Base-by-base conservation (phyloP, 2,888 invertebrate species). In the Acanthoscelides obtectus region DNA sequence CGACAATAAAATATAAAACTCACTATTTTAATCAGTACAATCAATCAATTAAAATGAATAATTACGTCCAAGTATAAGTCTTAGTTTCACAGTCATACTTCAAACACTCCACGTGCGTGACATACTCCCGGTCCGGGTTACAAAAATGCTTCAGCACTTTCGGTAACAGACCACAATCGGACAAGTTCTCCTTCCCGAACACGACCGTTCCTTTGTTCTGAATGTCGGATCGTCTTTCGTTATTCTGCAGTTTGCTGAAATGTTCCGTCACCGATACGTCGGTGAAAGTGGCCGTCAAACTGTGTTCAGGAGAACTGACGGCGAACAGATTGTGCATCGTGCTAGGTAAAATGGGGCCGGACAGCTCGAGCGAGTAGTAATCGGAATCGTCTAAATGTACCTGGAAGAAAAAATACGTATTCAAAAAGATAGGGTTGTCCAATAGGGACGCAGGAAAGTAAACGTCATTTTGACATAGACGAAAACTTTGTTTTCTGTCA, bases 321-420 rank as follows among this genome's bases (percentile, higher is more conserved):
- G 88, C 85, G 80, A 92, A 91, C 69, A 97, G 86, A 74, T 92
- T 90, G 74, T 94, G 94, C 64, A 95, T 84, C 0, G 92, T 89
- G 74, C 93, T 92, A 0, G 98, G 98, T 73, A 98, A 85, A 70
- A 98, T 88, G 0, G 97, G 93, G 0, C 98, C 98, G 69, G 89
- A 88, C 8, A 97, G 84, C 86, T 98, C 97, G 74, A 97, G 88
- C 0, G 94, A 94, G 84, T 93, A 90, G 81, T 92, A 94, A 81
- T 92, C 91, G 22, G 89, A 89, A 76, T 90, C 90, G 70, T 93
- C 93, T 66, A 91, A 89, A 72, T 90, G 89, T 17, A 94, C 45
- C 45, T 45, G 45, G 1, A 45, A 1, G 45, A 45, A 45, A 45
- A 45, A 12, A 3, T 12, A n/a, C n/a, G n/a, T n/a, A n/a, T n/a